Conservation (phyloP, 2,113 vertebrate genomes). For the Calcarius ornatus region DNA sequence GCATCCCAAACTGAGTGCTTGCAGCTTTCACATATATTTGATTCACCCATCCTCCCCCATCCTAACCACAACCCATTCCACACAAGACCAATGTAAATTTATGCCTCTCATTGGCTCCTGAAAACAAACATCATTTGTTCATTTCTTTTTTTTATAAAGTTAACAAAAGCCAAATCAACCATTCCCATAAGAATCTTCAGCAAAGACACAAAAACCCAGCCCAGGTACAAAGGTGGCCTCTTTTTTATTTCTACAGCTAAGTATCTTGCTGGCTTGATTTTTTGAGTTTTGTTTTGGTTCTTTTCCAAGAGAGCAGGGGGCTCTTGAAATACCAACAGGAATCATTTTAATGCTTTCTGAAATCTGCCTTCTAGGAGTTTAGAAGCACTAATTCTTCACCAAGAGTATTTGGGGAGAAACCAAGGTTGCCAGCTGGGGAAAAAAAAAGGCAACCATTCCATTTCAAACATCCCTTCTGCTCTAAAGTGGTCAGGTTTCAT, state of each 20-base stretch:
- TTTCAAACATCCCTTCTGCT: not conserved
- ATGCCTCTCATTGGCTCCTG: not conserved
- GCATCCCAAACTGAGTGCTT: not conserved
- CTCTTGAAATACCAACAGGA: not conserved
- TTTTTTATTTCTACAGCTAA: not conserved
- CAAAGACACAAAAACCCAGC: not conserved
- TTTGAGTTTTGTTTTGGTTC: not conserved
- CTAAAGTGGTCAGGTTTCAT: not conserved
- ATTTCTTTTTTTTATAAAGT: not conserved
- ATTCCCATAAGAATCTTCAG: not conserved
- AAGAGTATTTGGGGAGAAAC: not conserved
- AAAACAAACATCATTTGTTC: not conserved
- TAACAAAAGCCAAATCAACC: not conserved
- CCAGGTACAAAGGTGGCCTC: not conserved
- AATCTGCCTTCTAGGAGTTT: not conserved
- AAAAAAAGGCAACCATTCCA: not conserved
- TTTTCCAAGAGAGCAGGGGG: not conserved
- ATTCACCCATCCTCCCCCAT: not conserved
- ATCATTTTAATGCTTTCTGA: constrained; percentile 16
- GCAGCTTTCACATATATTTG: not conserved
- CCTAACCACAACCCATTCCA: not conserved
- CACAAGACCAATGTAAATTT: not conserved
- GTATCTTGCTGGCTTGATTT: not conserved
- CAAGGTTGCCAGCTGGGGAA: not conserved
- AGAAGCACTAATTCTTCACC: not conserved